phyloP scores from a whole-genome alignment of 1,140 invertebrate genomes.

The Heliconius hermathena region DNA sequence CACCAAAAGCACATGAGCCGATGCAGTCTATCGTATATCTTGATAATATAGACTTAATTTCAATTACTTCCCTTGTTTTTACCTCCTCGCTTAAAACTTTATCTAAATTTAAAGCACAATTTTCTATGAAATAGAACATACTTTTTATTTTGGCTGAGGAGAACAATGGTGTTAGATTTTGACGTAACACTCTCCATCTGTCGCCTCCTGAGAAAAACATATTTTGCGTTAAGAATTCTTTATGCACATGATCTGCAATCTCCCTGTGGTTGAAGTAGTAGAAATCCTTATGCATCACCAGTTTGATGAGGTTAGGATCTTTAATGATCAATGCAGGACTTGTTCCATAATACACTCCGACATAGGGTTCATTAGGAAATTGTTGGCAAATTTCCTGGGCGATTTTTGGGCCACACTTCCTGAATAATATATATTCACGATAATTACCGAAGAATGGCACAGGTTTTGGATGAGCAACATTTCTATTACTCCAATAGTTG shows the following conservation, averaged over 20 bases:
- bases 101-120: constrained; percentile 66
- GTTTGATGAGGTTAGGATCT: constrained; percentile 77
- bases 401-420: constrained; percentile 40
- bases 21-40: constrained; percentile 84
- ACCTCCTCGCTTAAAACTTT: constrained; percentile 48
- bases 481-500: constrained; percentile 67
- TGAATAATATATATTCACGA: constrained; percentile 54
- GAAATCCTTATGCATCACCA: constrained; percentile 79
- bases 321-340: constrained; percentile 71
- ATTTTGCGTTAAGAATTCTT: constrained; percentile 59
- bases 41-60: constrained; percentile 72
- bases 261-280: constrained; percentile 78
- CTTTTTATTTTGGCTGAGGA: constrained; percentile 83
- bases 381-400: constrained; percentile 49
- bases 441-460: constrained; percentile 69
- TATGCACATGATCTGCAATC: constrained; percentile 72
- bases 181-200: constrained; percentile 82
- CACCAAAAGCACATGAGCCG: constrained; percentile 82
- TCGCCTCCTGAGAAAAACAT: constrained; percentile 69
- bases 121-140: constrained; percentile 79
- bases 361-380: constrained; percentile 60
- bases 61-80: constrained; percentile 46
- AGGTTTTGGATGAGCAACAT: constrained; percentile 60
- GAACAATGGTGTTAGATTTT: constrained; percentile 83
- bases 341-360: constrained; percentile 70